Evolutionary conservation across 2,797 vertebrate species (phyloP).

Genomic region (Sebastolobus altivelis): DNA sequence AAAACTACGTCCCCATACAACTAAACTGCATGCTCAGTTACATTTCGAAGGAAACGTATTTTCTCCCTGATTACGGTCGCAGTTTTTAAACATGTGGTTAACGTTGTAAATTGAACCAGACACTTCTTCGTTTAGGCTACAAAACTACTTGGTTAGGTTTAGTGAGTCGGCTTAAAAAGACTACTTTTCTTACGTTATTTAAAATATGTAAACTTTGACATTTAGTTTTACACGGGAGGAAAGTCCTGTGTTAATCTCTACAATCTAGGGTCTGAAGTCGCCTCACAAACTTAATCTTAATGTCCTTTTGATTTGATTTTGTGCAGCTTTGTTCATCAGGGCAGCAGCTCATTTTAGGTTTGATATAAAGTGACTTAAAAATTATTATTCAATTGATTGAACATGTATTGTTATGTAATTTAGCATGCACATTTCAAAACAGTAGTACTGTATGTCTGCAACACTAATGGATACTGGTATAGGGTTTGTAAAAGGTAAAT

Average conservation of each 20-base stretch:
- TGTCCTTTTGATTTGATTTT: background rate
- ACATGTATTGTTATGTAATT: background rate
- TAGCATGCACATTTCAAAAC: background rate
- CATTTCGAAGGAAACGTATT: too few species aligned
- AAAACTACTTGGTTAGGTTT: too few species aligned
- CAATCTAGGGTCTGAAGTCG: background rate
- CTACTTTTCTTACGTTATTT: too few species aligned
- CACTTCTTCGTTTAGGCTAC: too few species aligned
- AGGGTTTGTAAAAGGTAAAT: background rate
- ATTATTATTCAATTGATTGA: too few species aligned
- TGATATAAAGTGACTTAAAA: background rate
- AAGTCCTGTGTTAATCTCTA: background rate
- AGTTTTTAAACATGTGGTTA: too few species aligned
- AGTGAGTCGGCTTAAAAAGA: too few species aligned
- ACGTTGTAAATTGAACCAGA: too few species aligned
- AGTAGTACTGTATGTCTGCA: background rate
- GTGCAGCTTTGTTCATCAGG: background rate
- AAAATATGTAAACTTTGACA: too few species aligned
- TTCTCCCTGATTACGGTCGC: too few species aligned
- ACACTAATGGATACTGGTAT: background rate
- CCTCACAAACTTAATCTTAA: background rate
- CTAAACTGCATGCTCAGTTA: too few species aligned
- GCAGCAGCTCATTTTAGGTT: background rate
- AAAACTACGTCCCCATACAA: too few species aligned
- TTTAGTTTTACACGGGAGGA: background rate